phyloP scores from a whole-genome alignment of 2,888 invertebrate genomes.

The Nomada fabriciana region DNA sequence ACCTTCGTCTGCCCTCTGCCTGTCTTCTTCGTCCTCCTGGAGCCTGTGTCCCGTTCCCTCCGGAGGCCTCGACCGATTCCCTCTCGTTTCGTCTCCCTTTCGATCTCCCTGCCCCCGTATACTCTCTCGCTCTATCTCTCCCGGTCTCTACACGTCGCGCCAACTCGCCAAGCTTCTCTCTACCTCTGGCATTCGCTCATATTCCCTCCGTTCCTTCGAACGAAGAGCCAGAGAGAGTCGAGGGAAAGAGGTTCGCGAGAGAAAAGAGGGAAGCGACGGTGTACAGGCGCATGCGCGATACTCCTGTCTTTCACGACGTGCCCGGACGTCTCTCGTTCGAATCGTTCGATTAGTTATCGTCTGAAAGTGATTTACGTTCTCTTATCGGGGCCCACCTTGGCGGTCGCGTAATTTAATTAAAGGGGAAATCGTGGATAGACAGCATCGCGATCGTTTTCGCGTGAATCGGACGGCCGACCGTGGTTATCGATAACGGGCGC shows the following conservation, averaged over 20 bases:
- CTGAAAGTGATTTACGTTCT: conserved; percentile 65
- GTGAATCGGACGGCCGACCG: conserved; percentile 33
- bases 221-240: conserved; percentile 48
- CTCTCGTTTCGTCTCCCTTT: conserved; percentile 32
- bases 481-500: conserved; percentile 22
- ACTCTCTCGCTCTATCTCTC: not conserved
- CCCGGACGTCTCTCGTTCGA: conserved; percentile 50
- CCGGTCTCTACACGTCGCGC: conserved; percentile 32
- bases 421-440: conserved; percentile 54
- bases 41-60: conserved; percentile 35
- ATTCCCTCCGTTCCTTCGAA: conserved; percentile 72
- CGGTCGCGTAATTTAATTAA: conserved; percentile 65
- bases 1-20: conserved; percentile 46
- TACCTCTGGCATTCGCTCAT: conserved; percentile 65
- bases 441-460: conserved; percentile 48
- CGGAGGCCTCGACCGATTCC: conserved; percentile 25
- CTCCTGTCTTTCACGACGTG: conserved; percentile 56
- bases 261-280: conserved; percentile 61
- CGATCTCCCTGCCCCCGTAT: not conserved
- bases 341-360: conserved; percentile 71
- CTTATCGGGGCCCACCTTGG: conserved; percentile 58
- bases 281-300: conserved; percentile 67
- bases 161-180: conserved; percentile 59
- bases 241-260: conserved; percentile 47
- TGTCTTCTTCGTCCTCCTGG: conserved; percentile 52